Evolutionary conservation across 2,888 invertebrate species (phyloP).

Genomic region (Drosophila diplacantha): DNA sequence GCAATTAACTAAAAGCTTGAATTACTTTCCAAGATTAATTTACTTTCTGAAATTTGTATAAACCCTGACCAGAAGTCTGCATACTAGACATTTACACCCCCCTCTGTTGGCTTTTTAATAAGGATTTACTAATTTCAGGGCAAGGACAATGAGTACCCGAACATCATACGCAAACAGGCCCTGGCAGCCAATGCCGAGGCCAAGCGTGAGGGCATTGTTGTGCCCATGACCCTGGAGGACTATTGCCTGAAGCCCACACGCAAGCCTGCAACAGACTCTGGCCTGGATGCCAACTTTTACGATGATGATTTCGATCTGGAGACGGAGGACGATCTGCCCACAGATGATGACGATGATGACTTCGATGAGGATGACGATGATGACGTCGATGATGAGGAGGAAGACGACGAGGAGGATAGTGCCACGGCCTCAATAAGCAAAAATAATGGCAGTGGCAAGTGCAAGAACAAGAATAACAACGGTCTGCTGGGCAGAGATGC

Average conservation of each 20-base stretch:
- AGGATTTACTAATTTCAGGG: conserved; percentile 79
- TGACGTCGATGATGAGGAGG: conserved; percentile 43
- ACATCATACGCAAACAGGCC: conserved; percentile 98
- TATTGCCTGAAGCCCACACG: conserved; percentile 97
- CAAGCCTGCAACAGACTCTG: conserved; percentile 89
- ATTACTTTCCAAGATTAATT: neutral
- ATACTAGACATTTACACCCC: conserved; percentile 15
- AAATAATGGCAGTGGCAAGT: conserved; percentile 48
- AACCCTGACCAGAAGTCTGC: conserved; percentile 4
- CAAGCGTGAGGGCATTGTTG: conserved; percentile 96
- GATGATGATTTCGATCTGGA: conserved; percentile 95
- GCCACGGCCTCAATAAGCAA: conserved; percentile 47
- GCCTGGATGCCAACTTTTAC: conserved; percentile 95
- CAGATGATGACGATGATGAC: conserved; percentile 80
- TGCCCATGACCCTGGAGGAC: conserved; percentile 98
- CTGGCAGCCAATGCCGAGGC: conserved; percentile 96
- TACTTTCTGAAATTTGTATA: neutral
- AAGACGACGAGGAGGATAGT: conserved; percentile 77
- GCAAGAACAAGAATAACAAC: conserved; percentile 56
- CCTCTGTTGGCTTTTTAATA: conserved; percentile 15
- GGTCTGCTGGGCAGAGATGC: conserved; percentile 47
- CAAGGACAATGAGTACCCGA: conserved; percentile 98
- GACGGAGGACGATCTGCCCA: conserved; percentile 83
- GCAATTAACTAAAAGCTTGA: neutral
- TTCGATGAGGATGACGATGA: conserved; percentile 62